Evolutionary conservation across 2,888 invertebrate genomes (phyloP).

Genomic region (Thelaira solivaga): DNA sequence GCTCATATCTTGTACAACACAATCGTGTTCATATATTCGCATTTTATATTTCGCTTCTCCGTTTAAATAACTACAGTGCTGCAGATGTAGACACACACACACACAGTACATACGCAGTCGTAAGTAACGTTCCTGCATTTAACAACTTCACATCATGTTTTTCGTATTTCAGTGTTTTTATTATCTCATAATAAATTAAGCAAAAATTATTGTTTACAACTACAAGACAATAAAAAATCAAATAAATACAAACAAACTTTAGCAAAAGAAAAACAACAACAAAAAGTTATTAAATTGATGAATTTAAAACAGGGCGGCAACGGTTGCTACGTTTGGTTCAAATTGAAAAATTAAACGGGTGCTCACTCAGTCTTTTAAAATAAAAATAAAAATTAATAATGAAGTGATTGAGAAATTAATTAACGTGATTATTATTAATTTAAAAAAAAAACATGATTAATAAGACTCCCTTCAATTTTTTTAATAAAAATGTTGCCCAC

Average conservation of each 20-base stretch:
- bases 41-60: slow-evolving; percentile 2
- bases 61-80: slow-evolving; percentile 26
- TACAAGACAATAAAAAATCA: slow-evolving; percentile 26
- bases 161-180: slow-evolving; percentile 27
- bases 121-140: no score
- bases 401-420: background rate
- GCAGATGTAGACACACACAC: slow-evolving; percentile 20
- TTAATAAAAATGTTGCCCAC: no score
- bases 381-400: background rate
- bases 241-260: background rate
- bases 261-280: background rate
- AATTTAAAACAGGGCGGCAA: background rate
- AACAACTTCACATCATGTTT: slow-evolving; percentile 55
- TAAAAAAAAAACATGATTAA: background rate
- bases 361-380: background rate
- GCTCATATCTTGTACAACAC: no score
- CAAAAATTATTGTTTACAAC: slow-evolving; percentile 47
- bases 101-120: no score
- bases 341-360: background rate
- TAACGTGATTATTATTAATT: background rate
- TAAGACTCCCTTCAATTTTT: no score
- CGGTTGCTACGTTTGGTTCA: background rate
- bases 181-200: slow-evolving; percentile 60
- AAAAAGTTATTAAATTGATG: slow-evolving; percentile 12
- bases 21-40: no score